Conservation (phyloP, 37 sponge, comb jelly and placozoan species). For the Petrosia ficiformis region DNA sequence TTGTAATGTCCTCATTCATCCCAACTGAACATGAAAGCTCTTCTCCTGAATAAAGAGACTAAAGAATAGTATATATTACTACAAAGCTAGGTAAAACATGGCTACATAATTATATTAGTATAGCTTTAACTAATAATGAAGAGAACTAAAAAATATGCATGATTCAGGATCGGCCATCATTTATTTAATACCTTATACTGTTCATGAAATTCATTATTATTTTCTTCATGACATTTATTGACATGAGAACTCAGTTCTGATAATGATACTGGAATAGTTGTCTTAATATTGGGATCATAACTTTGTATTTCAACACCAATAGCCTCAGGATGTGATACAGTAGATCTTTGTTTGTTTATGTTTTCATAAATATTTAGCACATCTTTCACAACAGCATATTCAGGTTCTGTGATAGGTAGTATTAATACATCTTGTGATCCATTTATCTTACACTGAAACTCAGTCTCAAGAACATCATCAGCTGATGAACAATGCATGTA, state of each 20-base stretch:
- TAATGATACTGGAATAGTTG: background rate
- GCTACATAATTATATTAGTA: too few relatives aligned
- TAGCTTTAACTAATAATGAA: too few relatives aligned
- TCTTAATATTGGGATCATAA: background rate
- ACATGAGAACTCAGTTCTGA: background rate
- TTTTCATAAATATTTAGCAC: too few relatives aligned
- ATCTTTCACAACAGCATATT: too few relatives aligned
- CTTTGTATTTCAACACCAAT: background rate
- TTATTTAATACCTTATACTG: constrained; percentile 12
- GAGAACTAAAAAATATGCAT: background rate
- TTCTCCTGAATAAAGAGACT: background rate
- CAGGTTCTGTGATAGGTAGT: too few relatives aligned
- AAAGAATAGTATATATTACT: background rate
- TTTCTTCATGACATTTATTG: background rate
- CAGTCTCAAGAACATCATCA: too few relatives aligned
- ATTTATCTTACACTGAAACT: too few relatives aligned
- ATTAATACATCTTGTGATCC: too few relatives aligned
- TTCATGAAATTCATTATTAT: background rate
- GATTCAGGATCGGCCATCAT: too few relatives aligned
- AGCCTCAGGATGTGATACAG: background rate
- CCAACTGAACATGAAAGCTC: background rate
- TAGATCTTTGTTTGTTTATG: background rate
- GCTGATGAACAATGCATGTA: too few relatives aligned
- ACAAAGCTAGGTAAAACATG: too few relatives aligned
- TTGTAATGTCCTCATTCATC: background rate